Evolutionary conservation across 2,113 vertebrate species (phyloP), one percentile per base, ranked within the genome.

Genomic region (Neolamprologus variostigma): DNA sequence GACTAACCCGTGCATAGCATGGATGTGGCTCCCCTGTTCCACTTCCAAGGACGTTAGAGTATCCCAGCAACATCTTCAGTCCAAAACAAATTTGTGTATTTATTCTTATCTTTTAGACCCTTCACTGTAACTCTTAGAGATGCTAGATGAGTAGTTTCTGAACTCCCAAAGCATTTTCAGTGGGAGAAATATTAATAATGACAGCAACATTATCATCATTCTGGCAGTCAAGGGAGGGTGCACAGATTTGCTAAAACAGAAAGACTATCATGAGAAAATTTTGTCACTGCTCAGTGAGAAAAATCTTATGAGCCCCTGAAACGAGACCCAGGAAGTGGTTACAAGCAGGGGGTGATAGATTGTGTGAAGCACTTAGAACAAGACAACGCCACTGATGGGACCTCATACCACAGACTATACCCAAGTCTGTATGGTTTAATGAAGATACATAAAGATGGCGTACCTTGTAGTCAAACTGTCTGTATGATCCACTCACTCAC

Each of bases 251-350:
- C 61, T 66, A 35, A 66, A 66, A n/a, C 61, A 66, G 19, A 66
- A 66, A 5, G 33, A 66, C 19, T 12, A 0, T 66, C 4, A 1
- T n/a, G 61, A 66, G 61, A 66, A 37, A 0, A 66, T 8, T 5
- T 37, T 66, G 31, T 66, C 31, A 66, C 1, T 66, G 61, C 6
- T 37, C 17, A 8, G 6, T 35, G 61, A 66, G 31, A 66, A 66
- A 66, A 66, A 37, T 66, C 4, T 5, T n/a, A 66, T 66, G 61
- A 66, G 61, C 61, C 61, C 61, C 31, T 66, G 61, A n/a, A 35
- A 66, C 0, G 31, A 66, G 61, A n/a, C 31, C 6, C 61, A 35
- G 61, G 17, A 66, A 66, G 31, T 66, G 61, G 17, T 35, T 66
- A 66, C 28, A 35, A 0, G 61, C 9, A 66, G 31, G 31, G 61